phyloP scores from a whole-genome alignment of 1,140 invertebrate species.

The Agraylea sexmaculata region DNA sequence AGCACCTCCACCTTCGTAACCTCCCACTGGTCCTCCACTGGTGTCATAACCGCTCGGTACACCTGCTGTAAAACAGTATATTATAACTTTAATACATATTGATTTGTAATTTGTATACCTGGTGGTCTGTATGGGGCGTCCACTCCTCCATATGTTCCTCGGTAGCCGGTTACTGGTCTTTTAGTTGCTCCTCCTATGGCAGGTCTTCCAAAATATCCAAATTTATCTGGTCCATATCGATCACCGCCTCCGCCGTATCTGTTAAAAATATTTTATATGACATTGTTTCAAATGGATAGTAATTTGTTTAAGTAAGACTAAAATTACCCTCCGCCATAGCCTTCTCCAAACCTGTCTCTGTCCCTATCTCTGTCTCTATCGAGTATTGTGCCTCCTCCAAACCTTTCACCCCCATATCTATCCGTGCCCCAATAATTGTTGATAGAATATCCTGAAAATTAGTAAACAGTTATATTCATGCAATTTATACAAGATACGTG shows the following conservation, averaged over 20 bases:
- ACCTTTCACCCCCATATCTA: slow-evolving; percentile 19
- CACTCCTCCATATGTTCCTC: slow-evolving; percentile 18
- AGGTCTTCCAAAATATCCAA: not conserved
- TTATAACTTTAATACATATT: not conserved
- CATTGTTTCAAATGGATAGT: not conserved
- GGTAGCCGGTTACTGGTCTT: slow-evolving; percentile 25
- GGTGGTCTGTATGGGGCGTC: slow-evolving; percentile 21
- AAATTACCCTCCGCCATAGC: slow-evolving; percentile 8
- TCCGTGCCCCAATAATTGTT: slow-evolving; percentile 19
- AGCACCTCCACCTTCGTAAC: slow-evolving; percentile 6
- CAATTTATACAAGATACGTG: too few relatives aligned
- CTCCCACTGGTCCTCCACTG: slow-evolving; percentile 2
- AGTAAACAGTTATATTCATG: slow-evolving; percentile 3
- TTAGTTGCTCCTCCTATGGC: too few relatives aligned
- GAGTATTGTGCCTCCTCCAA: slow-evolving; percentile 15
- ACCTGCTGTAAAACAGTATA: slow-evolving; percentile 8
- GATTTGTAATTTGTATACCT: slow-evolving; percentile 5
- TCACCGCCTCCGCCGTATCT: slow-evolving; percentile 23
- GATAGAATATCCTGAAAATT: slow-evolving; percentile 12
- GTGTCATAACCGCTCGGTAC: slow-evolving; percentile 14
- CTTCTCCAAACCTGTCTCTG: slow-evolving; percentile 13
- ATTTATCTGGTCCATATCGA: slow-evolving; percentile 11
- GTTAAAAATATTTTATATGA: not conserved
- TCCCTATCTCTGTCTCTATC: slow-evolving; percentile 21
- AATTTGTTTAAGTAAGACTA: not conserved